Evolutionary conservation across 2,113 vertebrate genomes (phyloP).

Genomic region (Carassius auratus): DNA sequence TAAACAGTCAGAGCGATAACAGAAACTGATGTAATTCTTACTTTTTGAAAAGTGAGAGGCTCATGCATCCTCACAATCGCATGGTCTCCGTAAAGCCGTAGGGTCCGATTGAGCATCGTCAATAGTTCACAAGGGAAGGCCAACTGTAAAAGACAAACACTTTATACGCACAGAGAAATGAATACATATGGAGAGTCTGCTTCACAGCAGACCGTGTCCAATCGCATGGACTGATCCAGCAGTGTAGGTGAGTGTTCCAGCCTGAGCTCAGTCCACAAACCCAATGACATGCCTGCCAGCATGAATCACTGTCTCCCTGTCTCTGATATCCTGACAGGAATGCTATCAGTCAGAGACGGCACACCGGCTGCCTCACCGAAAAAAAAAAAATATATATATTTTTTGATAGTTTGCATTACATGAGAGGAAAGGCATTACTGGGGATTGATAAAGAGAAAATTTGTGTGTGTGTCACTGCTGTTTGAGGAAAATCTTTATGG

Average conservation of each 20-base stretch:
- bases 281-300: slow-evolving; percentile 78
- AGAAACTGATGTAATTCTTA: slow-evolving; percentile 16
- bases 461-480: neutral
- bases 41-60: neutral
- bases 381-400: neutral
- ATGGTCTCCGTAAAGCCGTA: neutral
- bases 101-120: slow-evolving; percentile 45
- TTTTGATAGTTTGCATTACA: neutral
- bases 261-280: slow-evolving; percentile 65
- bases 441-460: neutral
- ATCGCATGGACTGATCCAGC: slow-evolving; percentile 68
- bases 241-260: slow-evolving; percentile 65
- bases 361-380: neutral
- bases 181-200: slow-evolving; percentile 57
- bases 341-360: slow-evolving; percentile 42
- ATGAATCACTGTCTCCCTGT: slow-evolving; percentile 74
- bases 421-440: neutral
- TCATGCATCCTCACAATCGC: slow-evolving; percentile 32
- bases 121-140: slow-evolving; percentile 57
- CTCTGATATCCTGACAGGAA: slow-evolving; percentile 64
- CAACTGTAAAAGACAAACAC: slow-evolving; percentile 25
- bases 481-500: neutral
- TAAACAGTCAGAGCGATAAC: slow-evolving; percentile 9
- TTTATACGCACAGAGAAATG: slow-evolving; percentile 40
- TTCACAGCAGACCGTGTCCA: slow-evolving; percentile 49